Evolutionary conservation across 2,888 invertebrate species (phyloP), one percentile per base, ranked within the genome.

Genomic region (Hypomecis atomaria): DNA sequence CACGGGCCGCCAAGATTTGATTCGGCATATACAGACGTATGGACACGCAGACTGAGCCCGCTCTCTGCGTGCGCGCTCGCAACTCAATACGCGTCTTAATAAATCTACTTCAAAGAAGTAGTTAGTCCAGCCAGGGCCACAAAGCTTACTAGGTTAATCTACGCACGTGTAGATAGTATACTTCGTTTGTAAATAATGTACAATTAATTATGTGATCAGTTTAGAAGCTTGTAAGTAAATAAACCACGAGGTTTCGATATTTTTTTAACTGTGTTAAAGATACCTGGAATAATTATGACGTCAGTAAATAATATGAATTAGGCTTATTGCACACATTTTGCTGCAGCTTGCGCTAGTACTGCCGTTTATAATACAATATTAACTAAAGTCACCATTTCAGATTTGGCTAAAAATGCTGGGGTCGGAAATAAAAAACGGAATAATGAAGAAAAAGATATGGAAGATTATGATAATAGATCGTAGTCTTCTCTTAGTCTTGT

Each of bases 131-230:
- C 40, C 11, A 43, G 23, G 62, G 53, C 57, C 52, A 48, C 6
- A 42, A 61, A 55, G 47, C 58, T 59, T 62, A 67, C 37, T 68
- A 67, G 60, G 61, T 57, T 70, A 72, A 68, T 76, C 79, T 82
- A 82, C 80, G 63, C 64, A 65, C 45, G 61, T 64, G 81, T 83
- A 84, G 79, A 78, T 74, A 56, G 13, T 81, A 74, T 72, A 73
- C 71, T 78, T 72, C 79, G 74, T 77, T 73, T 90, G 89, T 90
- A 90, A 87, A 90, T 90, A 90, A 85, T 91, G 89, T 90, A 89
- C 77, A 86, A 86, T 85, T 82, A 83, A 82, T 85, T 85, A 86
- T 87, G 83, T 85, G 82, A 83, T 85, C 81, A 79, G 78, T 78
- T 84, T 86, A 83, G 80, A 79, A 78, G 78, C 79, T 82, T 81